Evolutionary conservation across 2,888 invertebrate genomes (phyloP).

Genomic region (Limnephilus marmoratus): DNA sequence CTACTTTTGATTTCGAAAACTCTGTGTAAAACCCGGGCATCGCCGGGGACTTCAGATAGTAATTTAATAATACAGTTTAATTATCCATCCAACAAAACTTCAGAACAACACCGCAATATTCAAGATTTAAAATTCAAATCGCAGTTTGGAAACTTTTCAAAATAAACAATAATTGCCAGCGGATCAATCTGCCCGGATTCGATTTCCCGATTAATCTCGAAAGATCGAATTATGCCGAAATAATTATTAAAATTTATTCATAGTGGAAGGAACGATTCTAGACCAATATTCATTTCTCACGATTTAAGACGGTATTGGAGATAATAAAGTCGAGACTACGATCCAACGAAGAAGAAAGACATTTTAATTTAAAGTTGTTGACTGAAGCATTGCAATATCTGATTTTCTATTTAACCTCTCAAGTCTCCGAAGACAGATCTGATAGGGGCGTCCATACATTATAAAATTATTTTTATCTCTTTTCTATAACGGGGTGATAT

Average conservation of each 20-base stretch:
- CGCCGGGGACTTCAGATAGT: too few species aligned
- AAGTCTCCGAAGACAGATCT: too few species aligned
- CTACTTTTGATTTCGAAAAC: too few species aligned
- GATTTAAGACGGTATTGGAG: not conserved
- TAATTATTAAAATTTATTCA: constrained; percentile 2
- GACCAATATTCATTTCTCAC: not conserved
- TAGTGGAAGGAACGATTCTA: not conserved
- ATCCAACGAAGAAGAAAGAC: not conserved
- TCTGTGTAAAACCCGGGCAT: too few species aligned
- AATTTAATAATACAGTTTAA: not conserved
- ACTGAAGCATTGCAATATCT: not conserved
- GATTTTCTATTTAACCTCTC: not conserved
- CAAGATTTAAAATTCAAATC: not conserved
- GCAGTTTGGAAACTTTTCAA: not conserved
- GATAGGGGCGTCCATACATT: too few species aligned
- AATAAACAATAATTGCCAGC: not conserved
- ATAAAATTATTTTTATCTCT: too few species aligned
- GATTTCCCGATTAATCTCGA: not conserved
- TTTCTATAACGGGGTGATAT: too few species aligned
- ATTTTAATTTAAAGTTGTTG: not conserved
- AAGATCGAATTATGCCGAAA: not conserved
- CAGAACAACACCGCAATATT: not conserved
- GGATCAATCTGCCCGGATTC: not conserved
- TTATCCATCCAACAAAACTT: not conserved
- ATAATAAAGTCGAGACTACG: not conserved